Evolutionary conservation across 2,113 vertebrate species (phyloP).

Genomic region (Chloebia gouldiae): DNA sequence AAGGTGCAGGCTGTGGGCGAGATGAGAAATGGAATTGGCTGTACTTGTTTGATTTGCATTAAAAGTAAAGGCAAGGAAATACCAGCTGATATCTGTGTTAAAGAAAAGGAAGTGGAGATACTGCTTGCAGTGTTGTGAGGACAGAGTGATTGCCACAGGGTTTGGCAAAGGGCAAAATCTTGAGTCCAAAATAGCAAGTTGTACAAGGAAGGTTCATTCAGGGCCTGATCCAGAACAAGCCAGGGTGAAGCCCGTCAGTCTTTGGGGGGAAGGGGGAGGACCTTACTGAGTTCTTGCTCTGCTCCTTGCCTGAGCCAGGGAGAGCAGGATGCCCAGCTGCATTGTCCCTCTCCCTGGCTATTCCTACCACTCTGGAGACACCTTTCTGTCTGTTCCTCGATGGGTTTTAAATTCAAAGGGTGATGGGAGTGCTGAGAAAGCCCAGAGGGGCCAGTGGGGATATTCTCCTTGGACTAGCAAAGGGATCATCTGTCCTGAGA

Average conservation of each 20-base stretch:
- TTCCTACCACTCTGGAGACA: neutral
- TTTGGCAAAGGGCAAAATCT: neutral
- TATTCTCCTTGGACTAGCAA: neutral
- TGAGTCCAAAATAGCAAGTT: neutral
- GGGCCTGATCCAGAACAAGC: accelerated
- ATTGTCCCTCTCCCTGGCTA: neutral
- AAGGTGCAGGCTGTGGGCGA: neutral
- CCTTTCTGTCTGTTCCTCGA: neutral
- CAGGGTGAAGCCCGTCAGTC: neutral
- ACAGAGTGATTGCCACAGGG: neutral
- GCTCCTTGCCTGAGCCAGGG: accelerated
- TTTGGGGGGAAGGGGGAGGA: accelerated
- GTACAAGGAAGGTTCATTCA: neutral
- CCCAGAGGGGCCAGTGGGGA: neutral
- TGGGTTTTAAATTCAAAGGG: neutral
- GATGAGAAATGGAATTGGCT: neutral
- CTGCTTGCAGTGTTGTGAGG: neutral
- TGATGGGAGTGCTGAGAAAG: neutral
- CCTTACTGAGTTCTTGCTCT: neutral
- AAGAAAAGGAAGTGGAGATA: neutral
- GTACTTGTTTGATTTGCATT: neutral
- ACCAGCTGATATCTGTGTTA: neutral
- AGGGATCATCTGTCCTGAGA: neutral
- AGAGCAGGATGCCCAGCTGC: neutral
- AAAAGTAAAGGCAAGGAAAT: neutral